These are phyloP conservation scores for Salvelinus namaycush DNA, from an alignment of 2,113 vertebrate genomes.

Conservation along the genomic window DNA sequence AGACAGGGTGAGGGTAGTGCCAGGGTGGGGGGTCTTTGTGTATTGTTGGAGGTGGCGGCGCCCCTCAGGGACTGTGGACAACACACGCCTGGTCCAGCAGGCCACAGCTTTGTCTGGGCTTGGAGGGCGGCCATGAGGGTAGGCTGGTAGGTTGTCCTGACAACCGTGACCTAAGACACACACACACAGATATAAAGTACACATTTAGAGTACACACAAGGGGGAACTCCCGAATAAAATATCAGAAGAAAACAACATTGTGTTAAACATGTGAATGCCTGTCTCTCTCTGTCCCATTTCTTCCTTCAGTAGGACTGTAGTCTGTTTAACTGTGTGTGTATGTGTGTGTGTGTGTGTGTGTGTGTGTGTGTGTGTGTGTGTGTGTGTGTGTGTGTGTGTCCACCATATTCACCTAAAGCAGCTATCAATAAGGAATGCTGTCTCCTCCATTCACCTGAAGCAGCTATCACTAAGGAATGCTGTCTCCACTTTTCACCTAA, in stretches of 20 bases:
- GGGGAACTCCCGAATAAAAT: conserved; percentile 28
- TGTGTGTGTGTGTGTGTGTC: conserved; percentile 7
- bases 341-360: neutral
- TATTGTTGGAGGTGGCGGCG: conserved; percentile 62
- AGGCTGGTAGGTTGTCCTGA: conserved; percentile 58
- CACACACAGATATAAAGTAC: too few relatives aligned
- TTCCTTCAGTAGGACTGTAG: conserved; percentile 12
- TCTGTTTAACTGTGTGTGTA: neutral
- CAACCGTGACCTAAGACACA: conserved; percentile 45
- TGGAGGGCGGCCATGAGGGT: conserved; percentile 65
- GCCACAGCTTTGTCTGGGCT: conserved; percentile 67
- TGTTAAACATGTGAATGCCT: conserved; percentile 15
- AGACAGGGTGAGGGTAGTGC: conserved; percentile 58
- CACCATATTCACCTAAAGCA: too few relatives aligned
- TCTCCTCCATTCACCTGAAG: too few relatives aligned
- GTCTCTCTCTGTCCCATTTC: conserved; percentile 33
- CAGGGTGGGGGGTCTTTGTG: conserved; percentile 60
- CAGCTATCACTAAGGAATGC: too few relatives aligned
- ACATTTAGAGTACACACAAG: neutral
- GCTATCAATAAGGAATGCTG: too few relatives aligned
- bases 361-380: neutral
- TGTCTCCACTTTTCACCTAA: too few relatives aligned
- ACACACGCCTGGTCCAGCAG: conserved; percentile 67
- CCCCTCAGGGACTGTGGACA: conserved; percentile 66
- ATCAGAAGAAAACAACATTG: conserved; percentile 61